Conservation (phyloP, 2,888 invertebrate genomes). For the Girardia tigrina region DNA sequence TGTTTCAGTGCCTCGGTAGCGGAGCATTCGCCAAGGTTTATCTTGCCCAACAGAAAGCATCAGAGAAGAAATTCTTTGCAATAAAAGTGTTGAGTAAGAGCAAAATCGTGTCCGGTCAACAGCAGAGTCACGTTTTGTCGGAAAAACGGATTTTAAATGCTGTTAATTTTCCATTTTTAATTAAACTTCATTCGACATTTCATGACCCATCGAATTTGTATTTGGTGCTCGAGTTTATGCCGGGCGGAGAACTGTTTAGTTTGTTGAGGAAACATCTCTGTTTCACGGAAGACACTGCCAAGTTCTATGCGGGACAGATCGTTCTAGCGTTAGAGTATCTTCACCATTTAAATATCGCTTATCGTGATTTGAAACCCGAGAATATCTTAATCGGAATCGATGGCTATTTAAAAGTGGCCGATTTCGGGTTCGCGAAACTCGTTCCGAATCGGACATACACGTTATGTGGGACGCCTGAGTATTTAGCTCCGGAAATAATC, state of each 20-base stretch:
- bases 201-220: slow-evolving; percentile 36
- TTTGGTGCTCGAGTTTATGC: slow-evolving; percentile 35
- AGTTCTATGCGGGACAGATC: slow-evolving; percentile 34
- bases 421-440: slow-evolving; percentile 35
- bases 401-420: slow-evolving; percentile 34
- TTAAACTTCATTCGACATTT: slow-evolving; percentile 21
- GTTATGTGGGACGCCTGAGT: slow-evolving; percentile 34
- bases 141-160: slow-evolving; percentile 30
- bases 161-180: slow-evolving; percentile 30
- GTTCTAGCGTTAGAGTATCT: slow-evolving; percentile 36
- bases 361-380: slow-evolving; percentile 36
- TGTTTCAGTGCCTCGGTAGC: neutral
- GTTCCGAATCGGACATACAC: slow-evolving; percentile 27
- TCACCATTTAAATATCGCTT: slow-evolving; percentile 28
- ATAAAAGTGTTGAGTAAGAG: neutral
- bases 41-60: neutral
- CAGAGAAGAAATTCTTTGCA: neutral
- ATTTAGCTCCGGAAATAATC: slow-evolving; percentile 36
- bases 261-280: slow-evolving; percentile 28
- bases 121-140: slow-evolving; percentile 32
- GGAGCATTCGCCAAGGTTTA: neutral
- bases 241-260: slow-evolving; percentile 33
- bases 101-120: neutral
- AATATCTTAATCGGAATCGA: slow-evolving; percentile 32
- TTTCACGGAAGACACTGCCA: slow-evolving; percentile 16